Percentiles rank a stretch among this genome's conserved stretches.
phyloP scores from a whole-genome alignment of 2,113 vertebrate species.

The Meleagris gallopavo region DNA sequence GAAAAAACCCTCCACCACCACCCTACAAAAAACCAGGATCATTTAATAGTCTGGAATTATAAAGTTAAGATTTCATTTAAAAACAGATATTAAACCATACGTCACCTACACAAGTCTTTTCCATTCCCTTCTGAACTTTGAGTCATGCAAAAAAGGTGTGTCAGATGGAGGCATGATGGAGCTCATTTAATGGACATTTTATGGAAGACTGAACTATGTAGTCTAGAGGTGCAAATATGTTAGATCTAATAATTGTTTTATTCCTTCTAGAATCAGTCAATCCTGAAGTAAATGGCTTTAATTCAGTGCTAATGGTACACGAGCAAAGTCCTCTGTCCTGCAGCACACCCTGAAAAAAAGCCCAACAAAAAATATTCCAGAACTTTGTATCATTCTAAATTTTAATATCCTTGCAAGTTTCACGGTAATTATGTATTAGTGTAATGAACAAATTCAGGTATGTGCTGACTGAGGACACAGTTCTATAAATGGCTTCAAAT shows the following conservation, averaged over 20 bases:
- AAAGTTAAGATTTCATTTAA: slow-evolving; percentile 67
- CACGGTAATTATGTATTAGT: neutral
- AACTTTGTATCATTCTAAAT: neutral
- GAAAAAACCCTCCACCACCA: slow-evolving; percentile 44
- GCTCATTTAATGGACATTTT: neutral
- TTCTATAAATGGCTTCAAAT: neutral
- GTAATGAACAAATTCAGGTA: neutral
- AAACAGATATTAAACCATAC: slow-evolving; percentile 61
- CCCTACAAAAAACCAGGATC: slow-evolving; percentile 14
- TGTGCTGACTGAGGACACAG: neutral
- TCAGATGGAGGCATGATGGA: slow-evolving; percentile 20
- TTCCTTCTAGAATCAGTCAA: neutral
- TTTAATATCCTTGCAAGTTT: neutral
- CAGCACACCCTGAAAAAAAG: neutral
- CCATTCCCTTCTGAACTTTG: slow-evolving; percentile 48
- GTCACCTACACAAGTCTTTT: slow-evolving; percentile 53
- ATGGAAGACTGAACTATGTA: neutral
- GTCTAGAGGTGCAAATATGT: neutral
- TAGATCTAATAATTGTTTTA: neutral
- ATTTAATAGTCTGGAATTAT: slow-evolving; percentile 57
- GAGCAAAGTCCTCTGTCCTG: neutral
- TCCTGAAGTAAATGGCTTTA: neutral
- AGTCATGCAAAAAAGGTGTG: slow-evolving; percentile 16
- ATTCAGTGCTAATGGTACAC: neutral
- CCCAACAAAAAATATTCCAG: neutral